phyloP scores from a whole-genome alignment of 2,888 invertebrate species.

The Drosophila anceps region DNA sequence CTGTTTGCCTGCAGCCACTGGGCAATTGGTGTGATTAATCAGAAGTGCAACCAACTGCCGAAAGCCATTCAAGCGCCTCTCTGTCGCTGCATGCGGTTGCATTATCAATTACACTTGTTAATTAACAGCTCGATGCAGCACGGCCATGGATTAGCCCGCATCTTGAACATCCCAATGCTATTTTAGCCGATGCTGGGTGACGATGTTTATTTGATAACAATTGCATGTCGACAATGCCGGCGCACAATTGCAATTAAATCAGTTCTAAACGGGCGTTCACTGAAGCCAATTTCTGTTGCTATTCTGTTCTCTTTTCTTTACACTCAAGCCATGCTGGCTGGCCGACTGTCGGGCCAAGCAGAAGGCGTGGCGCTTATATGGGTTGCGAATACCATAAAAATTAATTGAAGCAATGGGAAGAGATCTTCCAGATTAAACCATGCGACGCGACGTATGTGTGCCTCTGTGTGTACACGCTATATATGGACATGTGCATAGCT shows the following conservation, averaged over 20 bases:
- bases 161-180: conserved; percentile 37
- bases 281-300: conserved; percentile 51
- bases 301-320: conserved; percentile 7
- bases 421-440: conserved; percentile 54
- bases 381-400: conserved; percentile 67
- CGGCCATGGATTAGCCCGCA: conserved; percentile 68
- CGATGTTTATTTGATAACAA: conserved; percentile 67
- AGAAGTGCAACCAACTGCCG: conserved; percentile 42
- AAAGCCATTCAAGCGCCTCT: conserved; percentile 35
- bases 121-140: conserved; percentile 57
- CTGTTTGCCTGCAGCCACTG: conserved; percentile 39
- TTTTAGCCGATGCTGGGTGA: conserved; percentile 47
- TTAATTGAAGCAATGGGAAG: conserved; percentile 63
- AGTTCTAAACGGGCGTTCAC: conserved; percentile 71
- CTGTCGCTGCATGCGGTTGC: conserved; percentile 24
- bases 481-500: conserved; percentile 4
- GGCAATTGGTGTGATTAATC: conserved; percentile 64
- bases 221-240: conserved; percentile 63
- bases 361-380: conserved; percentile 66
- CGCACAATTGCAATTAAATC: conserved; percentile 75
- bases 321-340: conserved; percentile 38
- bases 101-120: conserved; percentile 80
- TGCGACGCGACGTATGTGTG: conserved; percentile 10
- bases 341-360: background rate
- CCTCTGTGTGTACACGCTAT: background rate